phyloP scores from a whole-genome alignment of 2,797 vertebrate species.

The Pseudochirops cupreus region DNA sequence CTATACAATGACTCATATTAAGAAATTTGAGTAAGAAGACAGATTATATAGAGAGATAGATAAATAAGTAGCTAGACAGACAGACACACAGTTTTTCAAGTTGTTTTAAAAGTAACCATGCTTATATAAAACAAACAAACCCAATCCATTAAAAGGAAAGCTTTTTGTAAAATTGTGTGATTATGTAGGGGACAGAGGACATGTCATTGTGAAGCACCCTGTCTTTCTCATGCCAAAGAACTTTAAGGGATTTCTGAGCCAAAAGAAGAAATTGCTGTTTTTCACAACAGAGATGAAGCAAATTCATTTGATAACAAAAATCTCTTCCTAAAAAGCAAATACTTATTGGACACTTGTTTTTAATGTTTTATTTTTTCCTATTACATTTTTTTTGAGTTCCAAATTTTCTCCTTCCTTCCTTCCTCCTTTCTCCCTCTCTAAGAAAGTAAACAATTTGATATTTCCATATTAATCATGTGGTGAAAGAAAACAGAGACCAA shows the following conservation, averaged over 20 bases:
- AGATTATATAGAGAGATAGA: neutral
- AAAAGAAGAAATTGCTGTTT: neutral
- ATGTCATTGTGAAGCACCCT: neutral
- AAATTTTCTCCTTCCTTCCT: too few species aligned
- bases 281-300: neutral
- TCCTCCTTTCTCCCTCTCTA: neutral
- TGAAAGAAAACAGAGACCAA: neutral
- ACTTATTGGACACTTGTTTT: neutral
- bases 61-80: neutral
- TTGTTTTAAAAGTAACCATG: too few species aligned
- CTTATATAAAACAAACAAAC: neutral
- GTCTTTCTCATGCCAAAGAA: neutral
- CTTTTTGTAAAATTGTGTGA: neutral
- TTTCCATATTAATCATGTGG: neutral
- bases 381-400: neutral
- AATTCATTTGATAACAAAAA: neutral
- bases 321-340: neutral
- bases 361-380: neutral
- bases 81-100: neutral
- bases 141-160: neutral
- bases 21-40: neutral
- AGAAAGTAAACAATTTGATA: neutral
- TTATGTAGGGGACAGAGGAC: neutral
- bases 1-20: neutral
- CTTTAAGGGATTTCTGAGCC: neutral